phyloP scores from a whole-genome alignment of 2,888 invertebrate species.

The Tortrix viridana region DNA sequence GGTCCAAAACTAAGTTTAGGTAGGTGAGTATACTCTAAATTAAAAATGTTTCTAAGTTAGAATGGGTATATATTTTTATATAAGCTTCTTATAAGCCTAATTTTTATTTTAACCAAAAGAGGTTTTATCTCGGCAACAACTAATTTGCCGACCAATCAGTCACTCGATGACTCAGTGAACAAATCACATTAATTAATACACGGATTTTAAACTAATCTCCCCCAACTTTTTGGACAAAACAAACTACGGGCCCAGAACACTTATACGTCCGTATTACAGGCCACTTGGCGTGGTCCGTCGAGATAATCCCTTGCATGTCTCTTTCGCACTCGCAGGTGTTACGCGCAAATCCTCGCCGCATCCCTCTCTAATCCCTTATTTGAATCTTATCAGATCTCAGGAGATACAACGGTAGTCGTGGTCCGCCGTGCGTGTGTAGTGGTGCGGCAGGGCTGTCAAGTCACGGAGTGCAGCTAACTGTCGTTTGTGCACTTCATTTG shows the following conservation, averaged over 20 bases:
- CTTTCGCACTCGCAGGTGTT: constrained; percentile 61
- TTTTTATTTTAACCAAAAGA: background rate
- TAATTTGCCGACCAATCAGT: constrained; percentile 6
- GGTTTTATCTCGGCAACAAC: background rate
- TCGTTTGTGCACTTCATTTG: constrained; percentile 24
- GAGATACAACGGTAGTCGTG: constrained; percentile 78
- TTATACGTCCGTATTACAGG: constrained; percentile 51
- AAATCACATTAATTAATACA: constrained; percentile 30
- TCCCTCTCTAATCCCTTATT: constrained; percentile 84
- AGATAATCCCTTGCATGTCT: constrained; percentile 78
- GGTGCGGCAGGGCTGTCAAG: constrained; percentile 62
- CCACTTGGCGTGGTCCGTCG: constrained; percentile 73
- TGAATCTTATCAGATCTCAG: constrained; percentile 85
- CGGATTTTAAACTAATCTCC: constrained; percentile 30
- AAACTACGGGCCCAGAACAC: constrained; percentile 52
- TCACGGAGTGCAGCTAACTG: constrained; percentile 16
- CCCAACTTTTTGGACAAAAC: constrained; percentile 45
- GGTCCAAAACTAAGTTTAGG: too few species aligned
- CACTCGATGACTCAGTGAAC: constrained; percentile 18
- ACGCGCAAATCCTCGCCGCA: constrained; percentile 74
- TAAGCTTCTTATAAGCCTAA: background rate
- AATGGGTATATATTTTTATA: background rate
- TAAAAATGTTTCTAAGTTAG: too few species aligned
- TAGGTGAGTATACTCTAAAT: too few species aligned
- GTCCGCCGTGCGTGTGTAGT: constrained; percentile 69